phyloP scores from a whole-genome alignment of 2,797 vertebrate species.

The Micropoecilia bifurca region DNA sequence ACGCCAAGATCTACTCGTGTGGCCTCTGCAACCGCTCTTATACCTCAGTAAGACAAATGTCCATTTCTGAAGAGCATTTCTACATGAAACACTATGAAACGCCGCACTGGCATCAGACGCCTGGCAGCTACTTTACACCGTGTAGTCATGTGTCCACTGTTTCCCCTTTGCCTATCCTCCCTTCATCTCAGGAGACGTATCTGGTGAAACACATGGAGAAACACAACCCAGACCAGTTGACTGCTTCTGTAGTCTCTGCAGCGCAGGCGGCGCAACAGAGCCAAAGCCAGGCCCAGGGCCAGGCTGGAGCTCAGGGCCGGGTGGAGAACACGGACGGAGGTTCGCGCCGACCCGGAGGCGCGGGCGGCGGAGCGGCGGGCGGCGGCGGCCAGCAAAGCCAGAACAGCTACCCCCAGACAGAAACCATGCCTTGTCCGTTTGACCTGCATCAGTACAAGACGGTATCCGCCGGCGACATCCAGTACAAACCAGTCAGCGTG shows the following conservation, averaged over 20 bases:
- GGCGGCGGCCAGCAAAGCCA: constrained; percentile 74
- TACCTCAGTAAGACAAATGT: constrained; percentile 89
- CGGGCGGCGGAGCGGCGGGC: constrained; percentile 45
- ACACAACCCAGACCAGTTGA: constrained; percentile 93
- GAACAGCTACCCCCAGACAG: constrained; percentile 73
- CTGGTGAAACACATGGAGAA: constrained; percentile 99
- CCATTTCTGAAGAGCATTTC: constrained; percentile 67
- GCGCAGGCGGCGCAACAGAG: constrained; percentile 77
- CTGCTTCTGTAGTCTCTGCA: constrained; percentile 73
- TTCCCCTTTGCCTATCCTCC: constrained; percentile 65
- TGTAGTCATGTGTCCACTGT: constrained; percentile 72
- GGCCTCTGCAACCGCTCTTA: constrained; percentile 97
- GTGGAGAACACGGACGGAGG: constrained; percentile 60
- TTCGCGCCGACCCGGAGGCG: constrained; percentile 55
- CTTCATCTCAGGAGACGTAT: constrained; percentile 91
- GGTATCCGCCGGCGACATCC: constrained; percentile 81
- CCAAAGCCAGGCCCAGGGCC: constrained; percentile 77
- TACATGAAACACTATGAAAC: constrained; percentile 67
- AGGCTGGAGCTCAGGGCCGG: constrained; percentile 60
- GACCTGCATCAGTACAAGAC: constrained; percentile 97
- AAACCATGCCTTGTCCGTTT: constrained; percentile 86
- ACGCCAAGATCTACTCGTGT: constrained; percentile 97
- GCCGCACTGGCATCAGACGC: constrained; percentile 62
- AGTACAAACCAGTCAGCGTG: constrained; percentile 84
- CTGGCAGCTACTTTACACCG: constrained; percentile 61